phyloP scores from a whole-genome alignment of 2,888 invertebrate species.

The Nomada ferruginata region DNA sequence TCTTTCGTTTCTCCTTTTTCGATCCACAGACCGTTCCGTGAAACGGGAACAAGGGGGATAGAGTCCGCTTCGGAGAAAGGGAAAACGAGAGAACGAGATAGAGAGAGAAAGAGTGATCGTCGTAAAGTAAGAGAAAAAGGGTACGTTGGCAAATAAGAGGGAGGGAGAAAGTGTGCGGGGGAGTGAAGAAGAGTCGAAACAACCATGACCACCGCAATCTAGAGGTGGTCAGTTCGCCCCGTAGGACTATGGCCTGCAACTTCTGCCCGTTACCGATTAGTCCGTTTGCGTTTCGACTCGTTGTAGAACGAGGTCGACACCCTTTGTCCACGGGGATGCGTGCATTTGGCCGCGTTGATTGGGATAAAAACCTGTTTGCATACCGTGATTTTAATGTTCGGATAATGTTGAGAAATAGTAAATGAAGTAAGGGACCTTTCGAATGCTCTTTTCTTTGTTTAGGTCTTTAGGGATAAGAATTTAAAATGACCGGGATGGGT shows the following conservation, averaged over 20 bases:
- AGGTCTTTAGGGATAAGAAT: too few species aligned
- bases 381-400: background rate
- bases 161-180: constrained; percentile 55
- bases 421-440: too few species aligned
- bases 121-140: constrained; percentile 59
- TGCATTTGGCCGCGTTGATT: background rate
- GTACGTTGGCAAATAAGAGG: constrained; percentile 42
- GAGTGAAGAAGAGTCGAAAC: constrained; percentile 60
- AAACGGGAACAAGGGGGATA: constrained; percentile 45
- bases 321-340: background rate
- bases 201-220: constrained; percentile 82
- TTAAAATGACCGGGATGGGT: too few species aligned
- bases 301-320: constrained; percentile 23
- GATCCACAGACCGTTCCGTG: constrained; percentile 42
- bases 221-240: constrained; percentile 80
- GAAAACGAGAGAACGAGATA: constrained; percentile 6
- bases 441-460: too few species aligned
- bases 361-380: background rate
- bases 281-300: constrained; percentile 60
- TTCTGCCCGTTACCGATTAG: constrained; percentile 42
- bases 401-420: too few species aligned
- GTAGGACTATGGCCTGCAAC: constrained; percentile 50
- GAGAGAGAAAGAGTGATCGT: constrained; percentile 42
- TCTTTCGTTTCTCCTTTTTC: constrained; percentile 57
- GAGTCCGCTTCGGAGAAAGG: constrained; percentile 18